These are phyloP conservation scores for Eupithecia insigniata DNA, from an alignment of 2,888 invertebrate species.

Conservation along the genomic window DNA sequence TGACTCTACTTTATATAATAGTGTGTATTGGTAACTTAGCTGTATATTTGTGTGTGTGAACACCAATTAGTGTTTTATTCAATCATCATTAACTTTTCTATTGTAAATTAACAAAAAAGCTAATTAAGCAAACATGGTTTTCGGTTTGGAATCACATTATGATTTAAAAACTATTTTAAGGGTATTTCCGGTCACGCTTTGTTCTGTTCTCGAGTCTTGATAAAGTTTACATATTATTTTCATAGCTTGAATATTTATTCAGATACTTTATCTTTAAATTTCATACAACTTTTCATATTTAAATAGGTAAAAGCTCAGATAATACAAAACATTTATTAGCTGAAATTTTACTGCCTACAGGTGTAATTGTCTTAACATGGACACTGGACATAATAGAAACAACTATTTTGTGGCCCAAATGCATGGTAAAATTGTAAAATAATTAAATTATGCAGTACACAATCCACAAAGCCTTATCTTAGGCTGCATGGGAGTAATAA, in stretches of 20 bases:
- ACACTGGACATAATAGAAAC: not conserved
- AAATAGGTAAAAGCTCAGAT: not conserved
- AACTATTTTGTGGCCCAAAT: not conserved
- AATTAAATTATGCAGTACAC: not conserved
- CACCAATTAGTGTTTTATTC: conserved; percentile 42
- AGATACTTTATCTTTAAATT: not conserved
- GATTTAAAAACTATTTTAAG: conserved; percentile 11
- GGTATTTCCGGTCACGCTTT: conserved; percentile 16
- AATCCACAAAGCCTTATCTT: too few species aligned
- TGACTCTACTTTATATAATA: conserved; percentile 19
- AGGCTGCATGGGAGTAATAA: too few species aligned
- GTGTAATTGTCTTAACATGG: not conserved
- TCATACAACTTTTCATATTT: not conserved
- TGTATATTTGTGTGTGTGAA: conserved; percentile 28
- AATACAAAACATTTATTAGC: too few species aligned
- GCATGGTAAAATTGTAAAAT: not conserved
- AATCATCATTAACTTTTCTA: conserved; percentile 43
- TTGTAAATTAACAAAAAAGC: conserved; percentile 40
- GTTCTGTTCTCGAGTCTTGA: conserved; percentile 7
- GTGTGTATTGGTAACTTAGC: conserved; percentile 22
- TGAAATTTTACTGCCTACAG: not conserved
- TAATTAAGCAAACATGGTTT: conserved; percentile 33
- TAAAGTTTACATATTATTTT: conserved; percentile 2
- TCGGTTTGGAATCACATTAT: conserved; percentile 22
- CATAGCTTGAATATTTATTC: not conserved